These are phyloP conservation scores for Zosterops pallidus DNA, from an alignment of 2,113 vertebrate genomes.

Conservation along the genomic window DNA sequence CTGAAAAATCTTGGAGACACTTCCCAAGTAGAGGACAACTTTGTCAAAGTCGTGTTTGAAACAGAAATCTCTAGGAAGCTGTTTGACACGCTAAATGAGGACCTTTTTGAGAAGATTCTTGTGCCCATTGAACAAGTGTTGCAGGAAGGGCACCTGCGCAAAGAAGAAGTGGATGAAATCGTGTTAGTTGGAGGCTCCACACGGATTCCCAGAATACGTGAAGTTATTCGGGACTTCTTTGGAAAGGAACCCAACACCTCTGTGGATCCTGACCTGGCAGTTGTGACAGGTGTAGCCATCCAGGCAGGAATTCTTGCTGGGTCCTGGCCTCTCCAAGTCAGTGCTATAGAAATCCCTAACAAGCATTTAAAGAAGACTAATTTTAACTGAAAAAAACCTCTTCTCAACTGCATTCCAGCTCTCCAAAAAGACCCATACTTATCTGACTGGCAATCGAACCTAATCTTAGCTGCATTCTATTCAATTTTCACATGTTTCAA, in stretches of 20 bases:
- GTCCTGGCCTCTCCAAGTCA: conserved; percentile 97
- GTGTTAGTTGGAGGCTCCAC: conserved; percentile 96
- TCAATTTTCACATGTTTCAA: neutral
- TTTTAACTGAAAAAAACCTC: conserved; percentile 79
- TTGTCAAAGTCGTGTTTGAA: conserved; percentile 77
- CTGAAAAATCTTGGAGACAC: neutral
- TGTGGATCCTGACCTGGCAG: conserved; percentile 93
- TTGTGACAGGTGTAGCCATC: conserved; percentile 92
- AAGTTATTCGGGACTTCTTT: conserved; percentile 90
- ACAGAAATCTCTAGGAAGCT: conserved; percentile 80
- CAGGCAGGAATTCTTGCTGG: conserved; percentile 96
- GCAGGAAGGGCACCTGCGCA: conserved; percentile 83
- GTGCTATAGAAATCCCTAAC: conserved; percentile 95
- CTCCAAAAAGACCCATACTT: neutral
- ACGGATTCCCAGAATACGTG: conserved; percentile 89
- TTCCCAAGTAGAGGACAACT: neutral
- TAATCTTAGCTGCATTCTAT: neutral
- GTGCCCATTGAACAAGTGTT: conserved; percentile 87
- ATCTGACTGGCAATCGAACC: neutral
- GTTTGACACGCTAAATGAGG: conserved; percentile 90
- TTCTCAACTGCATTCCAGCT: neutral
- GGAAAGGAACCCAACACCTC: conserved; percentile 94
- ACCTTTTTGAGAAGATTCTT: conserved; percentile 95
- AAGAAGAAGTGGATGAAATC: conserved; percentile 89
- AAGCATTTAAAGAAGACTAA: conserved; percentile 92